Base-by-base conservation (phyloP, 2,113 vertebrate species). In the Embiotoca jacksoni region DNA sequence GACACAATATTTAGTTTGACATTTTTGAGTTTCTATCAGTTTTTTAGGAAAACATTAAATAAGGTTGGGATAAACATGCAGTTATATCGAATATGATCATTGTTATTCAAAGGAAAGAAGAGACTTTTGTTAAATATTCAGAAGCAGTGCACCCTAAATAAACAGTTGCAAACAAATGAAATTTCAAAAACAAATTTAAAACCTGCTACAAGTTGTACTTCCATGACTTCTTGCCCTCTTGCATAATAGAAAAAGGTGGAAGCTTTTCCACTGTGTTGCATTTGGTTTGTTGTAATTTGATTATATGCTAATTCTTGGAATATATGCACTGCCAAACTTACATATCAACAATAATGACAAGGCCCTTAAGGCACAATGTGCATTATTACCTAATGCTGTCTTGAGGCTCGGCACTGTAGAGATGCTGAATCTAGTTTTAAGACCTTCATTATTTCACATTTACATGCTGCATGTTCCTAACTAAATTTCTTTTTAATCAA, bases 371-470 rank as follows among this genome's bases (percentile, higher is more conserved):
- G 78, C 49, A 44, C 32, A 32, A 35, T n/a, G 13, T 59, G 39
- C 56, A 15, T 78, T 53, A 54, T 76, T 63, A 30, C 50, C 16
- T 16, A 46, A 75, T 72, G 14, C 50, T 54, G 64, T 86, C 31
- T 52, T 10, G 54, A 60, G 61, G 49, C 32, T 10, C 1, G 8
- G 67, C 13, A 31, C 53, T 47, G 23, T 23, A 35, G 33, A 3
- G 35, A 15, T 39, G 11, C 13, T 23, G 46, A 81, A 79, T 54
- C 33, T 11, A 69, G 13, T 69, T 54, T 39, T 14, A 50, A 55
- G 16, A 65, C 55, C 78, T 50, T 59, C 16, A 60, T 78, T 76
- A 70, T 75, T 80, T 64, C 55, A 59, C 11, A 53, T 56, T 30
- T 23, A 23, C 23, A 50, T 44, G 15, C 64, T 75, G 35, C 36